phyloP scores from a whole-genome alignment of 2,888 invertebrate genomes.

The Aphidius colemani region DNA sequence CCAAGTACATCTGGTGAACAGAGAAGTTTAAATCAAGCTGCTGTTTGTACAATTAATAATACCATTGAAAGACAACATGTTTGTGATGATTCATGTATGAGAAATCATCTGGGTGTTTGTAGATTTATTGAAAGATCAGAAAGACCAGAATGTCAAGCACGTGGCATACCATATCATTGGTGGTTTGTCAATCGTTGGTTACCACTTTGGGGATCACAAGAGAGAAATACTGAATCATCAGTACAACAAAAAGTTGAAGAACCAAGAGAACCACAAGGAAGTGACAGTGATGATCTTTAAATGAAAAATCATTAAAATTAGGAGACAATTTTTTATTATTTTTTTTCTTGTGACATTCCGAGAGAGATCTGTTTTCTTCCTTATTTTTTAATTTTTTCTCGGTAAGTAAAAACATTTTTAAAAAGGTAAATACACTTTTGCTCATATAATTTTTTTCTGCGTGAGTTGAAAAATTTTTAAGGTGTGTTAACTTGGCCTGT shows the following conservation, averaged over 20 bases:
- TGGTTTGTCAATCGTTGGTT: constrained; percentile 71
- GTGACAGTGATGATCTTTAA: constrained; percentile 52
- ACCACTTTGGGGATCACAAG: constrained; percentile 66
- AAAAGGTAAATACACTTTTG: too few relatives aligned
- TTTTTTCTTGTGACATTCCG: not conserved
- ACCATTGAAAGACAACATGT: constrained; percentile 48
- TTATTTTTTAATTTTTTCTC: too few relatives aligned
- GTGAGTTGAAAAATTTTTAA: too few relatives aligned
- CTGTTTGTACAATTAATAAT: constrained; percentile 13
- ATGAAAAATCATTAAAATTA: not conserved
- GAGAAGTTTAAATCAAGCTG: constrained; percentile 35
- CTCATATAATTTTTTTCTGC: too few relatives aligned
- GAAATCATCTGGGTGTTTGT: constrained; percentile 49
- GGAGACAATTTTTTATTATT: too few relatives aligned
- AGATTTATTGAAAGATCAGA: constrained; percentile 49
- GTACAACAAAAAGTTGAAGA: constrained; percentile 39
- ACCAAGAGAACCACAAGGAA: constrained; percentile 46
- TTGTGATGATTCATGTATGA: constrained; percentile 60
- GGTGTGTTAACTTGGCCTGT: too few relatives aligned
- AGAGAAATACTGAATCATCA: not conserved
- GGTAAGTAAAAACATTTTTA: too few relatives aligned
- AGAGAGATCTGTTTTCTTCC: not conserved
- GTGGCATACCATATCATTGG: constrained; percentile 70
- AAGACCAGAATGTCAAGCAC: constrained; percentile 49
- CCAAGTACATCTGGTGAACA: constrained; percentile 32